These are phyloP conservation scores for Crotalus viridis DNA, from an alignment of 2,113 vertebrate genomes.

Conservation along the genomic window DNA sequence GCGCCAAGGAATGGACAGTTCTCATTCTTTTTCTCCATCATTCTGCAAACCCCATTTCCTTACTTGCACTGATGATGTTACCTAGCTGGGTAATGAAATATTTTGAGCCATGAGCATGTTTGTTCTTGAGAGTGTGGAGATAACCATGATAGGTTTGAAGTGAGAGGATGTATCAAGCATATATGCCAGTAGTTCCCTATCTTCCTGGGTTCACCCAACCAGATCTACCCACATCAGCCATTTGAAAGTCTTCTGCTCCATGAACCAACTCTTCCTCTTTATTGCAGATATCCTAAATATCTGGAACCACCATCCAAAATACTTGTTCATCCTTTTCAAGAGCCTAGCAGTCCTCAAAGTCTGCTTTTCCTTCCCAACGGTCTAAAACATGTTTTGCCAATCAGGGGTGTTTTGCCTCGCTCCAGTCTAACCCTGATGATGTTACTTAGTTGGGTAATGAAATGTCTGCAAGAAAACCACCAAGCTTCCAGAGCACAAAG, in stretches of 20 bases:
- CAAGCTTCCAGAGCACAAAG: background rate
- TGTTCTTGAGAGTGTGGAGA: background rate
- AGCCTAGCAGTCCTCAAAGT: background rate
- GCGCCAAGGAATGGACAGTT: too few species aligned
- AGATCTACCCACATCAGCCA: background rate
- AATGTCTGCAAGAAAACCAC: background rate
- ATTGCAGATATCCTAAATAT: background rate
- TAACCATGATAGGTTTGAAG: background rate
- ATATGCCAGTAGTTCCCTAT: background rate
- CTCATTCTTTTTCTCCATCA: too few species aligned
- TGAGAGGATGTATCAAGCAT: background rate
- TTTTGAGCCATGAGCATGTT: background rate
- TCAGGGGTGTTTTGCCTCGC: background rate
- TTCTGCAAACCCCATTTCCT: too few species aligned
- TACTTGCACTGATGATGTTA: too few species aligned
- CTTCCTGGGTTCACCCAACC: background rate
- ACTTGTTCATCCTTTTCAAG: background rate
- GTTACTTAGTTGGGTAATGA: background rate
- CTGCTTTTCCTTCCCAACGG: background rate
- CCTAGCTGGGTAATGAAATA: background rate
- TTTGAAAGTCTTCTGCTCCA: background rate
- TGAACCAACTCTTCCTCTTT: background rate
- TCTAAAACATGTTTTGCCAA: background rate
- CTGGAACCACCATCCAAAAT: background rate
- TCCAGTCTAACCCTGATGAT: background rate